Evolutionary conservation across 2,797 vertebrate genomes (phyloP), one percentile per base, ranked within the genome.

Genomic region (Cuculus canorus): DNA sequence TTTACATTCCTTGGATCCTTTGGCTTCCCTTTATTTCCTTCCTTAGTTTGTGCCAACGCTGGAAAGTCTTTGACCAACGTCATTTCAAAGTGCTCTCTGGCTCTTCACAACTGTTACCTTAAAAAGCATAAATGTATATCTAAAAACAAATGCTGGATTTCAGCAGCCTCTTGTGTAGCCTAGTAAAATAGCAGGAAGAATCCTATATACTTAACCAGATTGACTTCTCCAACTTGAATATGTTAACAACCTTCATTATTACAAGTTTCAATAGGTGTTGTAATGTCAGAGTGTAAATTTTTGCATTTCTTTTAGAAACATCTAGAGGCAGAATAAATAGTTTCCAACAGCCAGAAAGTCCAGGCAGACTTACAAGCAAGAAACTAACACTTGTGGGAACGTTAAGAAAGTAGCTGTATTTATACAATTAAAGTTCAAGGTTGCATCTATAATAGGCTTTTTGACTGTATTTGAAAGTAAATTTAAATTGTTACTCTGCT

Each of bases 131-230:
- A 76, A 78, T 4, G 5, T 65, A 61, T 72, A 69, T 79, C 54
- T 63, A 78, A 76, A 93, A 92, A 94, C 79, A 94, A 95, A 91
- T 1, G 50, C 89, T 96, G 91, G 65, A 95, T 97, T 96, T 94
- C 95, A 97, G 95, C 94, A 97, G 70, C 94, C 94, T 96, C 93
- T 96, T 96, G 91, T 96, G 92, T 96, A 95, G 79, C 91, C 69
- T 76, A 69, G 91, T 54, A 96, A 97, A 96, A 96, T 91, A 96
- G 95, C 96, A 96, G 82, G 76, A 94, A 71, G 90, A 86, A 33
- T 45, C 83, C 47, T 50, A 30, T n/a, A 52, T 6, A 65, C 85
- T 95, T 85, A 95, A 60, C n/a, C 23, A 87, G 53, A 81, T 24
- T 86, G 73, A 52, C 64, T 95, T 73, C 69, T 82, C 79, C 3